phyloP scores from a whole-genome alignment of 2,888 invertebrate genomes.

The Epinotia ramella region DNA sequence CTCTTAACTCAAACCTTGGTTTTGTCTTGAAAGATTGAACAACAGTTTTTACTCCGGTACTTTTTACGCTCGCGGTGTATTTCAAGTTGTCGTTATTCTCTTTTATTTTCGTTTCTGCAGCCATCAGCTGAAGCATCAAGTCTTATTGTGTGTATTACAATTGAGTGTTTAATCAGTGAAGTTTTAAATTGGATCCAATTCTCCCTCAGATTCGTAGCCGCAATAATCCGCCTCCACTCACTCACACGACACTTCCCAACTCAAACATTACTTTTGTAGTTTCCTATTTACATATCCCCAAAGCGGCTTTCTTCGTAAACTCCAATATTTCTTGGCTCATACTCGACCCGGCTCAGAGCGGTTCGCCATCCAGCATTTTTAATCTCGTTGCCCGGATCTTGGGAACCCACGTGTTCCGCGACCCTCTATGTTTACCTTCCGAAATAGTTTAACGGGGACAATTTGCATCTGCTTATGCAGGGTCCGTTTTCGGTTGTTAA shows the following conservation, averaged over 20 bases:
- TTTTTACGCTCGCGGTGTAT: slow-evolving; percentile 42
- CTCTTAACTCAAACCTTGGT: slow-evolving; percentile 57
- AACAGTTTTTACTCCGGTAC: slow-evolving; percentile 48
- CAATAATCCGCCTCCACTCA: slow-evolving; percentile 75
- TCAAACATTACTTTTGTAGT: slow-evolving; percentile 83
- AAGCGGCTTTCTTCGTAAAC: slow-evolving; percentile 82
- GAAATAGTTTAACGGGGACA: slow-evolving; percentile 85
- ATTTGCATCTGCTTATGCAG: slow-evolving; percentile 84
- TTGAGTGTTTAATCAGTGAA: slow-evolving; percentile 52
- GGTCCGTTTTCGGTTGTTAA: slow-evolving; percentile 81
- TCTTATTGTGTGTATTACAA: slow-evolving; percentile 49
- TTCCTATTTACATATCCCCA: slow-evolving; percentile 83
- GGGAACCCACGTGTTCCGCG: slow-evolving; percentile 75
- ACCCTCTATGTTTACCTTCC: slow-evolving; percentile 83
- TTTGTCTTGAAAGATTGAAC: slow-evolving; percentile 57
- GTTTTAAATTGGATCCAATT: slow-evolving; percentile 67
- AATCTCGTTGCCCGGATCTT: slow-evolving; percentile 82
- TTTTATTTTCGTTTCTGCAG: slow-evolving; percentile 18
- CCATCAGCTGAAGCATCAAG: slow-evolving; percentile 25
- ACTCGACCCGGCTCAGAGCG: slow-evolving; percentile 72
- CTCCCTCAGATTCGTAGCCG: slow-evolving; percentile 55
- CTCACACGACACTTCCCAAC: slow-evolving; percentile 70
- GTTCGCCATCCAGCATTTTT: slow-evolving; percentile 82
- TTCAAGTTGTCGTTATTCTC: slow-evolving; percentile 53
- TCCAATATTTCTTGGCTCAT: slow-evolving; percentile 79